A percentile compares a stretch with the other conserved stretches of the same genome.
These are phyloP conservation scores for Sinocyclocheilus anshuiensis DNA, from an alignment of 2,113 vertebrate genomes.

Conservation along the genomic window DNA sequence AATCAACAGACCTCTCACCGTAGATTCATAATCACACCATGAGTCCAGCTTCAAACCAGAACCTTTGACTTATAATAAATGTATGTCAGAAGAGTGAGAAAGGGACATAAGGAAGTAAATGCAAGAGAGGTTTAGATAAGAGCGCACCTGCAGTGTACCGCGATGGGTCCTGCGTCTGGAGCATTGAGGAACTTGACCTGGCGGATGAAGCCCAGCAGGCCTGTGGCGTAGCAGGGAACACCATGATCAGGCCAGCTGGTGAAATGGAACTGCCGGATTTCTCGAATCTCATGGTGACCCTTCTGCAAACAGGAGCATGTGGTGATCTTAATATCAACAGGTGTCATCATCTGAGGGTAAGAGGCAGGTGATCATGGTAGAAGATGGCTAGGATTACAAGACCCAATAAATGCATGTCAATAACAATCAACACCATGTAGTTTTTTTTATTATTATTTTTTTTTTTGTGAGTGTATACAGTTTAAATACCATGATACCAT, in stretches of 20 bases:
- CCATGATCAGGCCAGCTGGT: slow-evolving; percentile 98
- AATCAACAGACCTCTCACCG: not conserved
- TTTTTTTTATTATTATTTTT: too few relatives aligned
- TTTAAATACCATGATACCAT: not conserved
- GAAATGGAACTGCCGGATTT: slow-evolving; percentile 97
- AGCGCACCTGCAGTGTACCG: slow-evolving; percentile 88
- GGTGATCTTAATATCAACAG: not conserved
- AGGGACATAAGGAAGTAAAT: not conserved
- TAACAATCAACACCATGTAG: slow-evolving; percentile 1
- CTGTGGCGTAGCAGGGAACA: slow-evolving; percentile 94
- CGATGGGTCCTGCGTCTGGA: slow-evolving; percentile 89
- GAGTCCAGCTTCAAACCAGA: not conserved
- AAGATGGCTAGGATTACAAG: not conserved
- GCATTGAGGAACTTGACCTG: slow-evolving; percentile 98
- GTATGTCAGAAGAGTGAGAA: not conserved
- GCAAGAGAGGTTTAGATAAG: not conserved
- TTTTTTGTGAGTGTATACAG: not conserved
- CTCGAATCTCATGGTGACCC: slow-evolving; percentile 96
- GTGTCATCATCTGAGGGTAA: not conserved
- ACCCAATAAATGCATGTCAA: not conserved
- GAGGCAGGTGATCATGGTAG: not conserved
- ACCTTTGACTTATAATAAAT: not conserved
- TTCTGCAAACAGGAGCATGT: slow-evolving; percentile 81
- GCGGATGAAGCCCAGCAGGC: slow-evolving; percentile 91
- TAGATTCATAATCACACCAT: not conserved